Conservation (phyloP, 2,888 invertebrate genomes). For the Proisotoma minuta region DNA sequence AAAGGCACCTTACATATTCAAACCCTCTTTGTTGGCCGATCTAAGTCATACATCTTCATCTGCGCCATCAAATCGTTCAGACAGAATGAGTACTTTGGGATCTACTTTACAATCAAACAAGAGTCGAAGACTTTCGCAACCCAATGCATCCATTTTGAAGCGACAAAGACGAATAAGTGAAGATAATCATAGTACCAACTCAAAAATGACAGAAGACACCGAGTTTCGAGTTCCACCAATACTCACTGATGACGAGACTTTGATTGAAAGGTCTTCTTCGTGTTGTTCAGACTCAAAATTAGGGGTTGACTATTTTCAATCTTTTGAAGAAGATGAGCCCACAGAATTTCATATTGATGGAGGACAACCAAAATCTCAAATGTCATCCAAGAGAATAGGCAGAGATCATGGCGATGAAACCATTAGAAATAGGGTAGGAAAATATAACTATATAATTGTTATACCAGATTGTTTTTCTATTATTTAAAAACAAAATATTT, state of each 20-base stretch:
- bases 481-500: neutral
- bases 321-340: conserved; percentile 27
- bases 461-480: neutral
- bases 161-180: conserved; percentile 29
- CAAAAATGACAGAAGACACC: conserved; percentile 53
- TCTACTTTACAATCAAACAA: conserved; percentile 33
- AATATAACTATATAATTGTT: too few species aligned
- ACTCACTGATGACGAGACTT: conserved; percentile 51
- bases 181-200: conserved; percentile 64
- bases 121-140: conserved; percentile 32
- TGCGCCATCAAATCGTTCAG: conserved; percentile 33
- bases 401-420: neutral
- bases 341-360: neutral
- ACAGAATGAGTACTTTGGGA: conserved; percentile 32
- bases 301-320: conserved; percentile 62
- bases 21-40: conserved; percentile 43
- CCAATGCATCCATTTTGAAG: conserved; percentile 24
- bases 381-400: neutral
- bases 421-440: too few species aligned
- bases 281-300: conserved; percentile 73
- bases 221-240: neutral
- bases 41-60: conserved; percentile 44
- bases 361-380: neutral
- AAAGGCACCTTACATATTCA: conserved; percentile 43
- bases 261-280: conserved; percentile 55